Conservation (phyloP, 1,140 invertebrate species). For the Drosophila miranda region DNA sequence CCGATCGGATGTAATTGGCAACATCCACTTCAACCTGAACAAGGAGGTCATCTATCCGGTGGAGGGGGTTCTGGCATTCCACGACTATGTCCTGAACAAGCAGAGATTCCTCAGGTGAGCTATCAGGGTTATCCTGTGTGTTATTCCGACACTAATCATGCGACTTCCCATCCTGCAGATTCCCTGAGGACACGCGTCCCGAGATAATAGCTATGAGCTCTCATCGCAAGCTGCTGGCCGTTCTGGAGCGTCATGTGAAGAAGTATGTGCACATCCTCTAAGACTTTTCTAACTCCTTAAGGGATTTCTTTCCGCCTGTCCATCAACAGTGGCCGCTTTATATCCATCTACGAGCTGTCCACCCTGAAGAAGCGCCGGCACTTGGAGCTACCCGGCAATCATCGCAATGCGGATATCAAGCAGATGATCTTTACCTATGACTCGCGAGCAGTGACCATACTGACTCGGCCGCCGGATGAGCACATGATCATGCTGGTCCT, state of each 20-base stretch:
- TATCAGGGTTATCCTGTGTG: background rate
- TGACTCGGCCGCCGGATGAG: slow-evolving; percentile 89
- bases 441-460: slow-evolving; percentile 87
- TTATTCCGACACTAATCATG: background rate
- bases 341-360: slow-evolving; percentile 84
- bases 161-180: slow-evolving; percentile 11
- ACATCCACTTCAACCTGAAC: slow-evolving; percentile 85
- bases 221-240: slow-evolving; percentile 72
- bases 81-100: slow-evolving; percentile 84
- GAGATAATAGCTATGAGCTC: slow-evolving; percentile 71
- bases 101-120: slow-evolving; percentile 82
- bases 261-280: slow-evolving; percentile 42
- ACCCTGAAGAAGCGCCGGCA: slow-evolving; percentile 84
- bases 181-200: slow-evolving; percentile 68
- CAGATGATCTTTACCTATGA: slow-evolving; percentile 89
- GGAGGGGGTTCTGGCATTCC: slow-evolving; percentile 85
- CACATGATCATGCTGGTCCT: slow-evolving; percentile 88
- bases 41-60: slow-evolving; percentile 86
- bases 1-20: slow-evolving; percentile 84
- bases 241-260: slow-evolving; percentile 62
- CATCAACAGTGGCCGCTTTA: slow-evolving; percentile 51
- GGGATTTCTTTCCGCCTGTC: background rate
- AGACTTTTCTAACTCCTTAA: background rate
- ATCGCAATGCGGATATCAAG: slow-evolving; percentile 83
- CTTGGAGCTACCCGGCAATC: slow-evolving; percentile 84